Evolutionary conservation across 2,113 vertebrate species (phyloP).

Genomic region (Ciconia boyciana): DNA sequence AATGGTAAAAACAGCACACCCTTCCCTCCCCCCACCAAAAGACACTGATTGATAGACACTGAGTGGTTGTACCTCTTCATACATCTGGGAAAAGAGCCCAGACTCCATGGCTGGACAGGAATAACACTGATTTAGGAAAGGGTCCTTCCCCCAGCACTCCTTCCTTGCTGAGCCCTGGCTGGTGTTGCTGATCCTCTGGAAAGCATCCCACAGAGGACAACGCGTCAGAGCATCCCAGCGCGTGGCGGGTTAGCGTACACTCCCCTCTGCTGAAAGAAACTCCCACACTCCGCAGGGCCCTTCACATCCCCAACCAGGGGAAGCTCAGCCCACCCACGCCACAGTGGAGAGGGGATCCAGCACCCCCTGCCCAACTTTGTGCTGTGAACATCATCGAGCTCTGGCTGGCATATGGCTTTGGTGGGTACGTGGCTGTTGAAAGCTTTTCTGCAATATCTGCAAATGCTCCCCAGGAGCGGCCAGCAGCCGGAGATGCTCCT

Average conservation of each 20-base stretch:
- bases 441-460: not conserved
- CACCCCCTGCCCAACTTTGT: not conserved
- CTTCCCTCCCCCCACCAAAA: fast-evolving
- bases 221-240: fast-evolving
- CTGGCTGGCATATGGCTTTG: not conserved
- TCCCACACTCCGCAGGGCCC: not conserved
- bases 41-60: not conserved
- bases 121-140: not conserved
- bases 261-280: not conserved
- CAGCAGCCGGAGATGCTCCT: not conserved
- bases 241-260: fast-evolving
- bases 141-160: not conserved
- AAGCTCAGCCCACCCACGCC: not conserved
- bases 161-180: not conserved
- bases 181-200: not conserved
- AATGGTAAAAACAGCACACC: not conserved
- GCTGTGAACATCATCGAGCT: not conserved
- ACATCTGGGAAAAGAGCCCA: not conserved
- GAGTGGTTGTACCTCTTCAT: not conserved
- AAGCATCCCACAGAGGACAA: not conserved
- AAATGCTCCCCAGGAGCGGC: not conserved
- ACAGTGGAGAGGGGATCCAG: not conserved
- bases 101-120: not conserved
- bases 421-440: not conserved
- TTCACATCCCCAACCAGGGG: not conserved